Percentiles rank a stretch among this genome's conserved stretches.
These are phyloP conservation scores for Dipodomys ordii DNA, from an alignment of 2,113 vertebrate genomes.

Conservation along the genomic window DNA sequence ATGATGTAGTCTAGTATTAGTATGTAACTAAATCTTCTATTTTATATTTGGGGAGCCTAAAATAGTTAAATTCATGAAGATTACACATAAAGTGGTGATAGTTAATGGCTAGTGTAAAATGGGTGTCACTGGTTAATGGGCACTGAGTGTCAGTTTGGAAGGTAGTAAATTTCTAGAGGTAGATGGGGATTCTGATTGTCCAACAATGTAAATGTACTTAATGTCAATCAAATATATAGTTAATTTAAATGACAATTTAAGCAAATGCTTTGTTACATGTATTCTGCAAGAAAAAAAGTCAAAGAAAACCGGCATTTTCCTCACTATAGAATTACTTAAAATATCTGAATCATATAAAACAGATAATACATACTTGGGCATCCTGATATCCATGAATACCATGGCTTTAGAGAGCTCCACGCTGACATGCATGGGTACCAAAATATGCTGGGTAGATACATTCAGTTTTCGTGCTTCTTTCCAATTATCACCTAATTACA, in stretches of 20 bases:
- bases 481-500: slow-evolving; percentile 93
- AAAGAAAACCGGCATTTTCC: background rate
- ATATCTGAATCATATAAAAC: slow-evolving; percentile 29
- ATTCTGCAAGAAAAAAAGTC: background rate
- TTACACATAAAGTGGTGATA: background rate
- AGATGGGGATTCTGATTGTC: background rate
- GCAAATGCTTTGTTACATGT: background rate
- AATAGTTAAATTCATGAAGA: background rate
- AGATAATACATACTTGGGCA: slow-evolving; percentile 92
- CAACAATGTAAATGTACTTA: slow-evolving; percentile 7
- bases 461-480: slow-evolving; percentile 92
- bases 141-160: background rate
- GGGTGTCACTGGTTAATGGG: background rate
- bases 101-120: background rate
- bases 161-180: slow-evolving; percentile 2
- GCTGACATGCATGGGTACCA: slow-evolving; percentile 95
- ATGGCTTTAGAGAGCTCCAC: slow-evolving; percentile 95
- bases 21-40: background rate
- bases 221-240: background rate
- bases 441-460: slow-evolving; percentile 92
- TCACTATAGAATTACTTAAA: background rate
- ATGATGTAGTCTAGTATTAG: background rate
- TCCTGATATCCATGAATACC: slow-evolving; percentile 95
- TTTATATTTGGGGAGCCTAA: background rate
- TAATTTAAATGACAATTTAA: background rate